phyloP scores from a whole-genome alignment of 1,140 invertebrate species.

The Cotesia vestalis region DNA sequence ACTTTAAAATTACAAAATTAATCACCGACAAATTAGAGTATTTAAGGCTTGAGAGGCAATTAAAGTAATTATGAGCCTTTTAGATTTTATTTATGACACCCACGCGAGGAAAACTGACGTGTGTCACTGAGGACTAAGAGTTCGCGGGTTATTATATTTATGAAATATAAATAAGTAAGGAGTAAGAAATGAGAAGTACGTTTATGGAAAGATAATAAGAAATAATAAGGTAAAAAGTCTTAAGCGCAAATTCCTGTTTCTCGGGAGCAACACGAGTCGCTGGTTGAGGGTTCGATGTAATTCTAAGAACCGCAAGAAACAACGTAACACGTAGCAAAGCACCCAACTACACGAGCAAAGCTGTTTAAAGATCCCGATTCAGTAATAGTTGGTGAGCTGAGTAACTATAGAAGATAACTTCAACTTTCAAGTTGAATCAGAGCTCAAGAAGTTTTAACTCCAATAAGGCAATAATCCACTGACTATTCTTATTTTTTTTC shows the following conservation, averaged over 20 bases:
- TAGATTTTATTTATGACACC: too few relatives aligned
- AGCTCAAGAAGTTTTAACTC: slow-evolving; percentile 2
- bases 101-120: too few relatives aligned
- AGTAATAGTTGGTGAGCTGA: slow-evolving; percentile 16
- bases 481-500: neutral
- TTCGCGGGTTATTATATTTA: too few relatives aligned
- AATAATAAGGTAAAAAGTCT: slow-evolving; percentile 26
- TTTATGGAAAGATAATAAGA: too few relatives aligned
- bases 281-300: slow-evolving; percentile 35
- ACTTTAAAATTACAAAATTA: too few relatives aligned
- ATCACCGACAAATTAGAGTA: too few relatives aligned
- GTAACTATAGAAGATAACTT: too few relatives aligned
- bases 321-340: slow-evolving; percentile 46
- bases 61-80: too few relatives aligned
- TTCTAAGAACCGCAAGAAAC: slow-evolving; percentile 47
- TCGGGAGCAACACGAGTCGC: slow-evolving; percentile 36
- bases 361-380: slow-evolving; percentile 13
- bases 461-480: slow-evolving; percentile 9
- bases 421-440: neutral
- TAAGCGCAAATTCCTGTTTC: slow-evolving; percentile 52
- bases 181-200: too few relatives aligned
- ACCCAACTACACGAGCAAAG: slow-evolving; percentile 14
- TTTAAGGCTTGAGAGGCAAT: too few relatives aligned
- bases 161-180: too few relatives aligned
- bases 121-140: too few relatives aligned